Evolutionary conservation across 2,797 vertebrate species (phyloP).

Genomic region (Crenichthys baileyi): DNA sequence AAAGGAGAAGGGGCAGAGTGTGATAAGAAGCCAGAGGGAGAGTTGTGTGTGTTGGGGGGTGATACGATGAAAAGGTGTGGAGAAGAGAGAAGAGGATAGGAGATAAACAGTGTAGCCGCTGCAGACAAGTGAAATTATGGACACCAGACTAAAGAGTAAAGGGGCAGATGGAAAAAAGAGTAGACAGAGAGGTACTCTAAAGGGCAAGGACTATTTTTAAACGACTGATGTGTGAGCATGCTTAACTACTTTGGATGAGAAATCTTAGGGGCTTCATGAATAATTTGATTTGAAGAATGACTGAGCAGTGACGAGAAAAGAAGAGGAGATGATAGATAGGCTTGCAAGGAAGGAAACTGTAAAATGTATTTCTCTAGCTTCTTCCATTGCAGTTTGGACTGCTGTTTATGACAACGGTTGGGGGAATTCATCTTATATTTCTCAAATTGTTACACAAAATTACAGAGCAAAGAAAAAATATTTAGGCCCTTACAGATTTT

Average conservation of each 20-base stretch:
- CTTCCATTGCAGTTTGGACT: conserved; percentile 22
- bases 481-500: background rate
- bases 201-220: conserved; percentile 56
- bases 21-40: conserved; percentile 56
- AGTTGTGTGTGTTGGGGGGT: conserved; percentile 5
- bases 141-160: conserved; percentile 23
- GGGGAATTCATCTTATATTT: conserved; percentile 48
- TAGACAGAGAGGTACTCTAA: conserved; percentile 20
- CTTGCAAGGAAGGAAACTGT: conserved; percentile 26
- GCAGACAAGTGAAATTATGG: conserved; percentile 44
- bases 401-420: conserved; percentile 22
- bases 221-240: conserved; percentile 51
- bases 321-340: conserved; percentile 53
- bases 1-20: conserved; percentile 54
- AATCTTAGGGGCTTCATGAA: conserved; percentile 44
- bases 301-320: conserved; percentile 21
- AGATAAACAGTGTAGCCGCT: conserved; percentile 42
- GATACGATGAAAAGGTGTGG: conserved; percentile 49
- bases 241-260: conserved; percentile 57
- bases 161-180: background rate
- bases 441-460: conserved; percentile 55
- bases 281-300: conserved; percentile 50
- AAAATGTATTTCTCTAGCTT: conserved; percentile 37
- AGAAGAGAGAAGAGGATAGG: conserved; percentile 37
- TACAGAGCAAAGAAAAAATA: conserved; percentile 31